Conservation (phyloP, 2,113 vertebrate species). For the Osmerus mordax region DNA sequence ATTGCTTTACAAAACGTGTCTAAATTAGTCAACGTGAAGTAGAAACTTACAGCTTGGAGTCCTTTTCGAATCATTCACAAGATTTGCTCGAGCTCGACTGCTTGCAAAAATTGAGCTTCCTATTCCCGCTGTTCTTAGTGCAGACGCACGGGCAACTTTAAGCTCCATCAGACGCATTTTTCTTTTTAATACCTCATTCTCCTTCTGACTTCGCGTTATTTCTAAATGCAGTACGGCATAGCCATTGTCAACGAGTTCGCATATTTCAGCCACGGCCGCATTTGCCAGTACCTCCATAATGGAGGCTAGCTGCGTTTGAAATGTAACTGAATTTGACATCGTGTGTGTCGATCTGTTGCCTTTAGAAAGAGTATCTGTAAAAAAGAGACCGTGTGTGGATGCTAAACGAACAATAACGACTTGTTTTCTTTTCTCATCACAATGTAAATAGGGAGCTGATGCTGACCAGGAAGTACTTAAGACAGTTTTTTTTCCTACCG, state of each 20-base stretch:
- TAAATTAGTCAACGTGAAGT: neutral
- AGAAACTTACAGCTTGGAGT: constrained; percentile 11
- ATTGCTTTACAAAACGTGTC: too few relatives aligned
- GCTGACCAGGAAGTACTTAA: constrained; percentile 2
- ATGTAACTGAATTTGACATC: constrained; percentile 58
- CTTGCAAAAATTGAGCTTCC: neutral
- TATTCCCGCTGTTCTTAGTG: constrained; percentile 20
- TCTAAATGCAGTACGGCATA: constrained; percentile 51
- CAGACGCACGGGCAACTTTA: constrained; percentile 32
- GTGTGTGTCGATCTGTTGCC: neutral
- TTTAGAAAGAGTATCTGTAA: neutral
- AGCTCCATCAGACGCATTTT: constrained; percentile 56
- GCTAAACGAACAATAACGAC: neutral
- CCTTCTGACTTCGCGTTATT: constrained; percentile 55
- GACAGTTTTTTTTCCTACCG: neutral
- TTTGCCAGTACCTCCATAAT: constrained; percentile 60
- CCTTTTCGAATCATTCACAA: constrained; percentile 17
- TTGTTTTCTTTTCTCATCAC: neutral
- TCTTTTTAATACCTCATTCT: constrained; percentile 50
- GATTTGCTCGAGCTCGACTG: constrained; percentile 19
- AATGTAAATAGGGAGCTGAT: neutral
- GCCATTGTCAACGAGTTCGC: constrained; percentile 56
- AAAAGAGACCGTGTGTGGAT: neutral
- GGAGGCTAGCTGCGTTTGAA: constrained; percentile 56
- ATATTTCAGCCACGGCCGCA: constrained; percentile 57